Conservation (phyloP, 2,113 vertebrate species). For the Mesocricetus auratus region DNA sequence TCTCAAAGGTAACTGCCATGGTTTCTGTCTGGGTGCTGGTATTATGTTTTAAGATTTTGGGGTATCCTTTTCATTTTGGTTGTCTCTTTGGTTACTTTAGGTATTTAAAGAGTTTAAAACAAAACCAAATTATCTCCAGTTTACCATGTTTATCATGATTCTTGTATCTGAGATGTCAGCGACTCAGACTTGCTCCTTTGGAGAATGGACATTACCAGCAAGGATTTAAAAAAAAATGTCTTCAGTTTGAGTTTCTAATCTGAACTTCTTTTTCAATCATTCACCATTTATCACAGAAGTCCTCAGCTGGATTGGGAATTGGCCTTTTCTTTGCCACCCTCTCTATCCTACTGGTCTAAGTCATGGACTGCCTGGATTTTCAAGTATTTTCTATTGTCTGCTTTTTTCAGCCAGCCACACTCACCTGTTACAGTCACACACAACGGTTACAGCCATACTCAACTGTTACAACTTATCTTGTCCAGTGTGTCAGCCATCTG, state of each 20-base stretch:
- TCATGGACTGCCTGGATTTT: not conserved
- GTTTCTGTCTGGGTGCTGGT: not conserved
- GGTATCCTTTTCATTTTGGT: not conserved
- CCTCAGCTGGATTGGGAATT: not conserved
- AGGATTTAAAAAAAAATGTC: not conserved
- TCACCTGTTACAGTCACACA: not conserved
- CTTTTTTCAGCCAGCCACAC: not conserved
- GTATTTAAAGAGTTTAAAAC: not conserved
- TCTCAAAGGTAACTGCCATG: not conserved
- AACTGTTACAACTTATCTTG: not conserved
- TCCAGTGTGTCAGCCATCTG: not conserved
- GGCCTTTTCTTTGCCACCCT: not conserved
- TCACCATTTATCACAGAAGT: not conserved
- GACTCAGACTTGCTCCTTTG: not conserved
- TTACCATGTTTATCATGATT: not conserved
- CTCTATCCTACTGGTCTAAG: not conserved
- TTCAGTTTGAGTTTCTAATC: not conserved
- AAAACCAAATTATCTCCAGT: not conserved
- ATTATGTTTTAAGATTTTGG: conserved; percentile 11
- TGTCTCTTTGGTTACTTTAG: not conserved
- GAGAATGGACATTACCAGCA: not conserved
- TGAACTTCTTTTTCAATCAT: not conserved
- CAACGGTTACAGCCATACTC: not conserved
- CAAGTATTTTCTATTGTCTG: not conserved
- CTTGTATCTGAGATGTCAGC: not conserved